Evolutionary conservation across 2,113 vertebrate species (phyloP), one percentile per base, ranked within the genome.

Genomic region (Trichomycterus rosablanca): DNA sequence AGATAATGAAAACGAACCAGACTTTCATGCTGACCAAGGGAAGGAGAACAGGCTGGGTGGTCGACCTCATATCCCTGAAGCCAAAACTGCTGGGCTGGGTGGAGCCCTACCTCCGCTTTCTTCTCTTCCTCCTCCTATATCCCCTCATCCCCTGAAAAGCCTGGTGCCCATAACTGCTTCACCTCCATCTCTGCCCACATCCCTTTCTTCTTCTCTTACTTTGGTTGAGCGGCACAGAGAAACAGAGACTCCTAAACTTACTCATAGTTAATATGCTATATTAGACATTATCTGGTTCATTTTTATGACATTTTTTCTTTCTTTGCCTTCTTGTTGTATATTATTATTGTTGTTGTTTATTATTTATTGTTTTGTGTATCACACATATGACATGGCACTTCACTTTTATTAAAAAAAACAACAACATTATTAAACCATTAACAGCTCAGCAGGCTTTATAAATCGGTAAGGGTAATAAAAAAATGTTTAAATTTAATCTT

Each of bases 1-100:
- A 0, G 93, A 94, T 44, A 92, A 91, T 0, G 92, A 93, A 62
- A 88, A 89, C 0, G 92, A 93, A 57, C 86, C 85, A 0, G 90
- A 90, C 9, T 88, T 86, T 51, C 15, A 74, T 62, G 7, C 59
- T 79, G 20, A 4, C 74, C 54, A 88, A 86, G 74, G 77, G 76
- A 89, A 89, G 74, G 80, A 78, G 18, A 57, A 76, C 62, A 54
- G 80, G 78, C 74, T 86, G 74, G 49, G 68, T 3, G 66, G 61
- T 51, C 72, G 69, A 49, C 54, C 84, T 6, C 71, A 77, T 70
- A 60, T 79, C 26, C 60, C 59, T 53, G 74, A 58, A 65, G 83
- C 80, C 70, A 88, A 86, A 75, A 77, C 70, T 34, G 77, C 78
- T 2, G 59, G 74, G 7, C 35, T 70, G 55, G 79, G 77, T 1